Conservation (phyloP, 2,113 vertebrate genomes). For the Colossoma macropomum region DNA sequence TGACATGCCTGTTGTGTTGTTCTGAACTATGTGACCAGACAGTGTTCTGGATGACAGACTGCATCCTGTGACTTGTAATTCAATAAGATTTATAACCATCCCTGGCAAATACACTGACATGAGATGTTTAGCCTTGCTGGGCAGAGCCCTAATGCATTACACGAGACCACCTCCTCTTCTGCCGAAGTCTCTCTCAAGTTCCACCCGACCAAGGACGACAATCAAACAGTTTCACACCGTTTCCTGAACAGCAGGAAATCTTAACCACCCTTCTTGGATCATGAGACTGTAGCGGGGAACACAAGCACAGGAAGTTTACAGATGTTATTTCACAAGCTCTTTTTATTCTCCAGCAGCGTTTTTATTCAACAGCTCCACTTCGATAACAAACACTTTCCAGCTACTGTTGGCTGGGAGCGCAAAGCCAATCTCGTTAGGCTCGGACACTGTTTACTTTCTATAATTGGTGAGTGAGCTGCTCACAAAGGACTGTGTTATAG, state of each 20-base stretch:
- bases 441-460: constrained; percentile 28
- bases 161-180: constrained; percentile 18
- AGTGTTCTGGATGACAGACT: constrained; percentile 35
- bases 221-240: constrained; percentile 19
- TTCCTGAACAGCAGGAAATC: constrained; percentile 32
- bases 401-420: not conserved
- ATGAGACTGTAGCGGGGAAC: not conserved
- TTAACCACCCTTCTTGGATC: not conserved
- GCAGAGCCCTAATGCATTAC: constrained; percentile 7
- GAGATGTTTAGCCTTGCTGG: not conserved
- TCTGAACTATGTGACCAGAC: constrained; percentile 28
- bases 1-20: constrained; percentile 38
- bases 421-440: not conserved
- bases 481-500: constrained; percentile 20
- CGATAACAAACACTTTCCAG: not conserved
- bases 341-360: not conserved
- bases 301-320: constrained; percentile 33
- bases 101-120: not conserved
- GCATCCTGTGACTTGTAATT: constrained; percentile 72
- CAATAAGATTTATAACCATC: constrained; percentile 52
- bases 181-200: not conserved
- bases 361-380: constrained; percentile 8
- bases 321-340: constrained; percentile 2
- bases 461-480: constrained; percentile 19
- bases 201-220: not conserved